These are phyloP conservation scores for Drosophila ogumai DNA, from an alignment of 1,140 invertebrate genomes.

Conservation along the genomic window DNA sequence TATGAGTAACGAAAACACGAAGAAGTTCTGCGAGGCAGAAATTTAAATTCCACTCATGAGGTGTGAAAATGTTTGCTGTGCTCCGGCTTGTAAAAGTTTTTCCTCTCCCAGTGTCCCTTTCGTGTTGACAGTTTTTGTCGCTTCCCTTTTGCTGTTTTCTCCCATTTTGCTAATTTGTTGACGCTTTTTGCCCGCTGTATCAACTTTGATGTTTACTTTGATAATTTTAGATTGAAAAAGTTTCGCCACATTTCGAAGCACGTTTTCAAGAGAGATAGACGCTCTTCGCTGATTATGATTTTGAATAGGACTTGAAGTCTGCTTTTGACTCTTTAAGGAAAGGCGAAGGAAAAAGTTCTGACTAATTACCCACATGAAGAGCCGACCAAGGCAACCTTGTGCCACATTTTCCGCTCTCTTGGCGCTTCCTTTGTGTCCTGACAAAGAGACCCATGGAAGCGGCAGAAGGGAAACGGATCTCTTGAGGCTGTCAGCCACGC, in stretches of 20 bases:
- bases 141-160: conserved; percentile 26
- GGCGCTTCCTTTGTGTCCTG: conserved; percentile 15
- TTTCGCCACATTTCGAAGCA: conserved; percentile 40
- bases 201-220: conserved; percentile 79
- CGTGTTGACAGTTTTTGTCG: conserved; percentile 43
- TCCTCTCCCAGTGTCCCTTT: conserved; percentile 32
- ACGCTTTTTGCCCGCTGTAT: conserved; percentile 32
- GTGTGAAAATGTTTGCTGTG: conserved; percentile 67
- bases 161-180: conserved; percentile 68
- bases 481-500: conserved; percentile 48
- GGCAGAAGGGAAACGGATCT: conserved; percentile 39
- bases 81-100: conserved; percentile 52
- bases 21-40: conserved; percentile 28
- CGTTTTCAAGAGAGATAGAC: conserved; percentile 10
- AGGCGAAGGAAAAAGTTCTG: conserved; percentile 5
- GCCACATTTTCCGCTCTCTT: conserved; percentile 37
- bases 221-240: conserved; percentile 82
- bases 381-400: conserved; percentile 53
- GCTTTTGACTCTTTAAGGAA: conserved; percentile 24
- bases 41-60: conserved; percentile 79
- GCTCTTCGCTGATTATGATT: conserved; percentile 8
- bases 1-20: conserved; percentile 48
- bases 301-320: conserved; percentile 10
- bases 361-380: conserved; percentile 40
- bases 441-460: neutral